Conservation (phyloP, 1,140 invertebrate genomes). For the Zaprionus lachaisei region DNA sequence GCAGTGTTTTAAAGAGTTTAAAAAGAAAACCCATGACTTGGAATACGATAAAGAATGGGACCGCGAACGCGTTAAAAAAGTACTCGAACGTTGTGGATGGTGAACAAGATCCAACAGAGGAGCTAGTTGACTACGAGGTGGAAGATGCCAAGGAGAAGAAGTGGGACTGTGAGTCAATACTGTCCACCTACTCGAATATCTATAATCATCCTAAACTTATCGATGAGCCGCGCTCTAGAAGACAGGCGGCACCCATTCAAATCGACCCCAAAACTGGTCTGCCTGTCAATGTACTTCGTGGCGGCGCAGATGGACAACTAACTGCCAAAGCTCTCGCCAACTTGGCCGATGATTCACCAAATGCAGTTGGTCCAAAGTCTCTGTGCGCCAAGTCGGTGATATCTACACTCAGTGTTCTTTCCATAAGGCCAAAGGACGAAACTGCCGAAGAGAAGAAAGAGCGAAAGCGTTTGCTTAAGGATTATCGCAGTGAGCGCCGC, state of each 20-base stretch:
- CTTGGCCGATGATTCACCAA: constrained; percentile 86
- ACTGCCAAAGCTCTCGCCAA: constrained; percentile 89
- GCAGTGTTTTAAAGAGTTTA: constrained; percentile 88
- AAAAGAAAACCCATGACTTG: constrained; percentile 86
- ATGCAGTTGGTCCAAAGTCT: constrained; percentile 84
- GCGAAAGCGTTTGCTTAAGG: constrained; percentile 93
- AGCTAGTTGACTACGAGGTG: constrained; percentile 87
- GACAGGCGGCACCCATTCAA: constrained; percentile 86
- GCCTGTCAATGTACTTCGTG: constrained; percentile 88
- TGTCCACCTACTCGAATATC: constrained; percentile 94
- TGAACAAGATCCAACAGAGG: constrained; percentile 86
- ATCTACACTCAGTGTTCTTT: constrained; percentile 89
- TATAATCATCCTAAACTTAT: constrained; percentile 97
- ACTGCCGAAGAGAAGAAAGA: constrained; percentile 91
- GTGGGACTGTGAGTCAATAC: constrained; percentile 97
- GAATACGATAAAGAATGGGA: constrained; percentile 88
- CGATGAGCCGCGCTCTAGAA: constrained; percentile 88
- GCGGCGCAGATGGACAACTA: constrained; percentile 86
- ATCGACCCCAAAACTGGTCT: constrained; percentile 90
- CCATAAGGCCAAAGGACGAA: constrained; percentile 92
- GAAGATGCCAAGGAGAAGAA: constrained; percentile 87
- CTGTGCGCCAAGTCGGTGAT: constrained; percentile 88
- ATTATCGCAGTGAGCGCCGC: constrained; percentile 92
- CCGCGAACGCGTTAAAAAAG: constrained; percentile 87
- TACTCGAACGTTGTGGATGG: constrained; percentile 86